Percentiles rank a stretch among this genome's conserved stretches.
phyloP scores from a whole-genome alignment of 1,140 invertebrate genomes.

The Agraylea sexmaculata region DNA sequence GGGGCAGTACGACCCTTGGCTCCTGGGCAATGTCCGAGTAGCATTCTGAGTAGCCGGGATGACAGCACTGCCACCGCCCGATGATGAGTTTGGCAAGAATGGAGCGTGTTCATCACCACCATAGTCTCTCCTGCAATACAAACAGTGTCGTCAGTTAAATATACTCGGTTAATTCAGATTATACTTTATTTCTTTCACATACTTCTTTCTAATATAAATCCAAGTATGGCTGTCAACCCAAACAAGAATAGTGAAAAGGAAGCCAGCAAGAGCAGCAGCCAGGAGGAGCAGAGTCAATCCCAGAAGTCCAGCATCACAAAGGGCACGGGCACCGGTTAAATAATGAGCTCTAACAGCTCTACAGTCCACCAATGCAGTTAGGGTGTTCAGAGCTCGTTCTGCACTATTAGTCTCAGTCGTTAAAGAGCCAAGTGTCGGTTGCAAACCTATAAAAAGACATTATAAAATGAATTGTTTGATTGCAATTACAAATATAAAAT shows the following conservation, averaged over 20 bases:
- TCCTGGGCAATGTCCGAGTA: conserved; percentile 2
- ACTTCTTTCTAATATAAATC: conserved; percentile 91
- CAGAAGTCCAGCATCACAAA: conserved; percentile 69
- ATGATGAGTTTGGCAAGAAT: conserved; percentile 28
- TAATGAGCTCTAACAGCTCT: conserved; percentile 69
- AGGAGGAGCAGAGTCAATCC: conserved; percentile 75
- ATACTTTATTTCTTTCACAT: conserved; percentile 25
- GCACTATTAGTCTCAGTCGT: conserved; percentile 58
- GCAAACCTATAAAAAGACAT: conserved; percentile 35
- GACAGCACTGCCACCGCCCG: not conserved
- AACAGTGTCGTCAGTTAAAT: conserved; percentile 21
- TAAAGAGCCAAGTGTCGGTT: conserved; percentile 58
- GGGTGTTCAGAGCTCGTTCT: conserved; percentile 43
- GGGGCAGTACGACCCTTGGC: conserved; percentile 15
- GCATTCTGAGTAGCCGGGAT: conserved; percentile 19
- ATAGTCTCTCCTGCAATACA: conserved; percentile 20
- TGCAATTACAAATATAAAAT: not conserved
- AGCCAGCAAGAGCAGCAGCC: conserved; percentile 69
- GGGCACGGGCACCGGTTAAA: conserved; percentile 56
- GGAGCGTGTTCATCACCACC: conserved; percentile 36
- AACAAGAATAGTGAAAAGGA: conserved; percentile 82
- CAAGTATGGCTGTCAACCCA: conserved; percentile 91
- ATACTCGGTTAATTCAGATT: not conserved
- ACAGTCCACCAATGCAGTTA: conserved; percentile 65
- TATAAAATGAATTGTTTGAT: conserved; percentile 17